A percentile compares a stretch with the other conserved stretches of the same genome.
phyloP scores from a whole-genome alignment of 2,888 invertebrate species.

The Acheta domesticus region DNA sequence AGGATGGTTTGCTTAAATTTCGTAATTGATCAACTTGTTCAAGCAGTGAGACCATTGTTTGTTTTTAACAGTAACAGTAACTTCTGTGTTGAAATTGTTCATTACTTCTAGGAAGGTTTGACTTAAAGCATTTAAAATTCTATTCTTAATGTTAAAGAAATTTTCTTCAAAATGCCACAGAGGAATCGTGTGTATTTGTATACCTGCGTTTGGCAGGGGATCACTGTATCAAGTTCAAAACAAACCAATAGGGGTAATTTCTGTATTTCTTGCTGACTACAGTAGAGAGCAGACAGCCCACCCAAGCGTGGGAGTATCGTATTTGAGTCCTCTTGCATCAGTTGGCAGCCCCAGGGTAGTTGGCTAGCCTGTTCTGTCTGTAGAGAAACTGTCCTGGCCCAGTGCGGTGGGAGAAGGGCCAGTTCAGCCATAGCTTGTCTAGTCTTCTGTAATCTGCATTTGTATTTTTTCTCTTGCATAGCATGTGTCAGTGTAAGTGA shows the following conservation, averaged over 20 bases:
- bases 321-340: conserved; percentile 9
- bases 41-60: too few species aligned
- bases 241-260: conserved; percentile 8
- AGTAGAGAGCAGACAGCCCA: background rate
- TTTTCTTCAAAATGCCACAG: background rate
- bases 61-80: too few species aligned
- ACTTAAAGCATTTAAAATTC: too few species aligned
- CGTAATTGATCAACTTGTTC: too few species aligned
- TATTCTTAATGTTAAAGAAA: background rate
- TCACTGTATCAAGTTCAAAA: background rate
- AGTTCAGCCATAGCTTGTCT: conserved; percentile 28
- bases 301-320: conserved; percentile 1
- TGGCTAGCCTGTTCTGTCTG: background rate
- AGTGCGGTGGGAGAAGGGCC: background rate
- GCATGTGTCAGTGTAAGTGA: conserved; percentile 26
- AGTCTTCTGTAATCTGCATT: conserved; percentile 26
- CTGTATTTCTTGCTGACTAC: conserved; percentile 9
- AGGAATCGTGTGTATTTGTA: background rate
- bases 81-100: too few species aligned
- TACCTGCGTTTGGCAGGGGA: background rate
- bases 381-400: background rate
- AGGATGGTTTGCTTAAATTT: too few species aligned
- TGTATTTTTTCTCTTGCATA: conserved; percentile 27
- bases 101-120: too few species aligned
- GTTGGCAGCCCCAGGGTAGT: conserved; percentile 18